Conservation (phyloP, 1,140 invertebrate genomes). For the Ceratina australensis region DNA sequence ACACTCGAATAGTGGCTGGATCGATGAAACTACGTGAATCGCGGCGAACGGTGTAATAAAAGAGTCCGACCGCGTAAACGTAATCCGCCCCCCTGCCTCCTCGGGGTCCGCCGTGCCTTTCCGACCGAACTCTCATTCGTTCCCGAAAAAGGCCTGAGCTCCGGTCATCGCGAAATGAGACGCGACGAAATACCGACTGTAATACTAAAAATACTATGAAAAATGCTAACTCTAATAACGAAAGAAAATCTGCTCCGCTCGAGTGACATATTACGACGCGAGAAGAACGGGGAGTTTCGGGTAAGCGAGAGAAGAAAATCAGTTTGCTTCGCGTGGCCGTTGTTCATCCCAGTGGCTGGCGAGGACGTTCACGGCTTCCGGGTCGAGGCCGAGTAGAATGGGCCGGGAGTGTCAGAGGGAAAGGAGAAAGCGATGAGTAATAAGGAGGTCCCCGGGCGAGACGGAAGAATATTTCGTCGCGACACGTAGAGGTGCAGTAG, state of each 20-base stretch:
- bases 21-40: constrained; percentile 54
- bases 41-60: constrained; percentile 48
- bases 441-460: constrained; percentile 14
- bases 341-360: constrained; percentile 16
- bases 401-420: constrained; percentile 18
- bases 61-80: constrained; percentile 57
- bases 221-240: no score
- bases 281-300: neutral
- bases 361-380: constrained; percentile 17
- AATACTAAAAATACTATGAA: no score
- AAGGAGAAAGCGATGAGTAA: constrained; percentile 42
- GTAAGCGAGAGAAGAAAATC: constrained; percentile 3
- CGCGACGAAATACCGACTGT: no score
- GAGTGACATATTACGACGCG: no score
- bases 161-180: neutral
- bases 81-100: constrained; percentile 19
- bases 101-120: neutral
- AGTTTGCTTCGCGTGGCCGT: neutral
- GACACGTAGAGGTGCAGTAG: constrained; percentile 22
- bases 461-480: constrained; percentile 44
- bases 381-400: constrained; percentile 20
- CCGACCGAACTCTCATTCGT: no score
- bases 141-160: no score
- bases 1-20: constrained; percentile 51
- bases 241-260: neutral